Percentiles rank a stretch among this genome's conserved stretches.
These are phyloP conservation scores for human (Homo sapiens) DNA, from an alignment of 2,113 vertebrate genomes.

Conservation along the genomic window DNA sequence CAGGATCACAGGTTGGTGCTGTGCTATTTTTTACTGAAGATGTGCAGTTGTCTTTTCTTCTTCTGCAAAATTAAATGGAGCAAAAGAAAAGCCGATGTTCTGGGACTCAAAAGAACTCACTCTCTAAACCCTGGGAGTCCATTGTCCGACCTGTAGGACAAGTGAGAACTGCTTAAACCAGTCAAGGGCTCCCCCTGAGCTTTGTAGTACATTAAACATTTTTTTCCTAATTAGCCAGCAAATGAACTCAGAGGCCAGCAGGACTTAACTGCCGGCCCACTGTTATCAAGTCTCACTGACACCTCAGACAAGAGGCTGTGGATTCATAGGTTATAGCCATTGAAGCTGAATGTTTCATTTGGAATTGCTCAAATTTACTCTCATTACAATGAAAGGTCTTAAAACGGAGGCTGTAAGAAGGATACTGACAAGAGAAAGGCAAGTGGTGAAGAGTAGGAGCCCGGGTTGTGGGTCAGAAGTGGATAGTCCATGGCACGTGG, in stretches of 20 bases:
- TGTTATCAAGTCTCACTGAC: accelerated
- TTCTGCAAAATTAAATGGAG: background rate
- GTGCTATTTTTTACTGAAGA: background rate
- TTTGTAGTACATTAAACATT: background rate
- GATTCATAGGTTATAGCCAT: background rate
- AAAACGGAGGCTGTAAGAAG: background rate
- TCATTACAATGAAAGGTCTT: background rate
- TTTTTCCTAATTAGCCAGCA: background rate
- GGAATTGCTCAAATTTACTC: background rate
- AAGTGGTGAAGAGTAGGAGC: background rate
- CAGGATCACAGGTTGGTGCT: background rate
- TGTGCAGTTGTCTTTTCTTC: background rate
- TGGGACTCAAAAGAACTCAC: background rate
- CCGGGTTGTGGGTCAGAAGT: background rate
- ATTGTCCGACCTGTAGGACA: background rate
- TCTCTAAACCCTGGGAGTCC: background rate
- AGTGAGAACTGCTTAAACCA: background rate
- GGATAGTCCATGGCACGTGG: accelerated
- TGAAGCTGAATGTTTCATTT: background rate
- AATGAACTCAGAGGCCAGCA: background rate
- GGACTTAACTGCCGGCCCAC: background rate
- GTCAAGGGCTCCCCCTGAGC: background rate
- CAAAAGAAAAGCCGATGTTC: background rate
- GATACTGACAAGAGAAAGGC: background rate
- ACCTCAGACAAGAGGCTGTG: background rate